Base-by-base conservation (phyloP, 2,888 invertebrate genomes). In the Oxytorus armatus region DNA sequence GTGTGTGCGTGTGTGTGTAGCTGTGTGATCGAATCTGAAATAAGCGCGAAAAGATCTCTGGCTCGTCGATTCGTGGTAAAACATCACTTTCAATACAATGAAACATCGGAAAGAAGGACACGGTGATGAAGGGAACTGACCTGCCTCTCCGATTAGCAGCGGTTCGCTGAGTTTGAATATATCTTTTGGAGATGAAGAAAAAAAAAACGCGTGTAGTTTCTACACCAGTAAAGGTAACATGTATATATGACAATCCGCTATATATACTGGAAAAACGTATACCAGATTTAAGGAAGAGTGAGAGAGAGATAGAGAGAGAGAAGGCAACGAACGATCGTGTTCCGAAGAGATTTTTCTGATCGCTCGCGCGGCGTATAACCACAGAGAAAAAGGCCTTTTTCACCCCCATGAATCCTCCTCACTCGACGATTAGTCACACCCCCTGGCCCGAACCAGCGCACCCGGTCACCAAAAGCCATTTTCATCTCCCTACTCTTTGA, bases 111-210 rank as follows among this genome's bases (percentile, higher is more conserved):
- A 76, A 73, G 77, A 80, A 79, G 81, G 83, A 79, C 77, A 75
- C 65, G 74, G 59, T 36, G 74, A 65, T 39, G 68, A 78, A 77
- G 79, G 72, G 65, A 82, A 79, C 83, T 85, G 86, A 87, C 85
- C 86, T 87, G 84, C 82, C 86, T 83, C 84, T 77, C 59, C 85
- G 86, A 90, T 89, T 89, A 85, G 87, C 86, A 85, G 86, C 89
- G 89, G 83, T 89, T 82, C 87, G 84, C 23, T 85, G 88, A 85
- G 77, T 82, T 79, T 87, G 84, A 89, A 89, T 88, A 86, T 86
- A 23, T 49, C 84, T 85, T 85, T 83, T 39, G 63, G 42, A 42
- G 36, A 11, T 21, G 16, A 59, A 49, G 18, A 44, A 29, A 65
- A 21, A 74, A 76, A 79, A 86, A 85, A 84, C 82, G 85, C 83